A percentile compares a stretch with the other conserved stretches of the same genome.
Evolutionary conservation across 2,113 vertebrate species (phyloP).

Genomic region (Bathybates hornii): DNA sequence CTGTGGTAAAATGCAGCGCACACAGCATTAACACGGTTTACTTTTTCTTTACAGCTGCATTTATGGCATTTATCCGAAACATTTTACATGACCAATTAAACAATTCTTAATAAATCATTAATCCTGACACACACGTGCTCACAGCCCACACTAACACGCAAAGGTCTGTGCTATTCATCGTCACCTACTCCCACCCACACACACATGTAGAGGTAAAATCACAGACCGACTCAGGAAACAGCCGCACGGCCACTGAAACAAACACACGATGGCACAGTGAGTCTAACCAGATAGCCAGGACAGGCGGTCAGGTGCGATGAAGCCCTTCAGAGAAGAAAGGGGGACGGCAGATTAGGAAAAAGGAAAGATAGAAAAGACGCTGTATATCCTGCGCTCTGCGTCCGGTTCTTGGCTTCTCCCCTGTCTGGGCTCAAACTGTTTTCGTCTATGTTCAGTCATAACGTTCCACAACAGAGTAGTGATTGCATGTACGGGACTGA

Average conservation of each 20-base stretch:
- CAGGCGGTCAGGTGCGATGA: background rate
- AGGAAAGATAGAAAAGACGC: background rate
- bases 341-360: background rate
- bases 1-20: background rate
- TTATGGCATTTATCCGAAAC: rapidly evolving
- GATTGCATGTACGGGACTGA: conserved; percentile 44
- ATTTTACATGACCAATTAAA: background rate
- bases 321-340: background rate
- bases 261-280: background rate
- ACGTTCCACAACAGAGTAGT: conserved; percentile 53
- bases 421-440: conserved; percentile 20
- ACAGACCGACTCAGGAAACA: background rate
- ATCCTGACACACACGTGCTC: background rate
- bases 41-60: background rate
- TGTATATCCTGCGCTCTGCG: conserved; percentile 9
- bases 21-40: background rate
- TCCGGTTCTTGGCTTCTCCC: background rate
- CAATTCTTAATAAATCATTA: background rate
- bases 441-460: conserved; percentile 55
- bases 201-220: background rate
- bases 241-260: background rate
- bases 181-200: background rate
- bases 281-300: conserved; percentile 15
- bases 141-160: background rate
- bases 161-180: background rate